Evolutionary conservation across 2,888 invertebrate species (phyloP), one percentile per base, ranked within the genome.

Genomic region (Epinotia demarniana): DNA sequence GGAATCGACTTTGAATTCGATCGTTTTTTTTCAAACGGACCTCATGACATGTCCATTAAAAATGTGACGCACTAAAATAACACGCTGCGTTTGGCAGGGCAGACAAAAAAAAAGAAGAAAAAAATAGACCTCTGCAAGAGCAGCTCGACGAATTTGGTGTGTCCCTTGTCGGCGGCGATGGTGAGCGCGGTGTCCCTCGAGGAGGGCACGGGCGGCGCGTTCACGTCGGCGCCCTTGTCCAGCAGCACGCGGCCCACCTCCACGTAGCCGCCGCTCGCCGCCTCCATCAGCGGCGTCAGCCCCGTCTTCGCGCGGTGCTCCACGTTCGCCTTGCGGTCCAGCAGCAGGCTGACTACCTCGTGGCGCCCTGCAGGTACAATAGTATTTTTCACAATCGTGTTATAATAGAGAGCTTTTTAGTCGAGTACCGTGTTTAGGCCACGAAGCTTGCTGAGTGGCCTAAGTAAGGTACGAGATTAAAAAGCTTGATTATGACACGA

Each of bases 231-330:
- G 3, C 98, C 98, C 92, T 99, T 98, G 87, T 99, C 98, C 60
- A 99, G 94, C 76, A 99, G 95, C 71, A 99, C 99, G 73, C 98
- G 95, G 6, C 99, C 99, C 58, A 99, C 99, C 86, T 99, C 99
- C 72, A 99, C 99, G 92, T 99, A 99, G 74, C 99, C 99, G 73
- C 99, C 99, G 85, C 99, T 99, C 0, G 99, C 99, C 66, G 99
- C 99, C 93, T 99, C 99, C 99, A 99, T 99, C 33, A 99, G 94
- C 1, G 99, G 99, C 18, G 99, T 99, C 75, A 99, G 95, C 0
- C 99, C 99, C 73, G 99, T 99, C 96, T 99, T 99, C 6, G 99
- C 99, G 81, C 99, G 96, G 94, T 99, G 99, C 92, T 99, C 99
- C 63, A 99, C 99, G 92, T 99, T 99, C 39, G 99, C 99, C 88